phyloP scores from a whole-genome alignment of 1,140 invertebrate species.

The Papilio machaon region DNA sequence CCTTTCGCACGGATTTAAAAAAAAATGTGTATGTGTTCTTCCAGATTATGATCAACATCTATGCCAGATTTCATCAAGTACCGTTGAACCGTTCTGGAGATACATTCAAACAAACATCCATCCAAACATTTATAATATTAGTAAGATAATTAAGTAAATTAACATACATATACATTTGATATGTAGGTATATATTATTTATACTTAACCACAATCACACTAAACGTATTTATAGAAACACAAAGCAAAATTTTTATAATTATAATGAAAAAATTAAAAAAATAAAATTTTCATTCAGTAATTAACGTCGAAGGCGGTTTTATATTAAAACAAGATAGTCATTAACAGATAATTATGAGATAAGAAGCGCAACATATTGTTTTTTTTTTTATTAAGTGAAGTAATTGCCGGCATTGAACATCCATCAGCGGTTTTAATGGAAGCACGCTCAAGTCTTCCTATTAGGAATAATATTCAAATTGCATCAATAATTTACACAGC shows the following conservation, averaged over 20 bases:
- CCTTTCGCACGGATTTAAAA: no score
- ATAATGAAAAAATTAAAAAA: background rate
- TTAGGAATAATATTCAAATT: background rate
- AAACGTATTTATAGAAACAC: background rate
- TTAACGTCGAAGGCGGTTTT: background rate
- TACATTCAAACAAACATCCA: no score
- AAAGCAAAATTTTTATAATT: background rate
- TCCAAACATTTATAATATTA: no score
- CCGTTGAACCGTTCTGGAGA: no score
- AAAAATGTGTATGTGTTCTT: no score
- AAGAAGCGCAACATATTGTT: constrained; percentile 3
- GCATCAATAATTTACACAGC: background rate
- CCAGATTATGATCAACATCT: no score
- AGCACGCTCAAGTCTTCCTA: background rate
- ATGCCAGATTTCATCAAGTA: no score
- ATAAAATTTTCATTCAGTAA: background rate
- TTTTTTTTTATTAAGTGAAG: background rate
- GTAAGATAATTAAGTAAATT: no score
- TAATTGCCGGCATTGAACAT: background rate
- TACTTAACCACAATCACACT: background rate
- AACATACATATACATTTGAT: no score
- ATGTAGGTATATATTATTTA: no score
- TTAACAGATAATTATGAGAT: constrained; percentile 21
- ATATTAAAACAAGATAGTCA: background rate
- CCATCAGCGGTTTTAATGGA: background rate